Evolutionary conservation across 2,797 vertebrate genomes (phyloP), one percentile per base, ranked within the genome.

Genomic region (Hipposideros larvatus): DNA sequence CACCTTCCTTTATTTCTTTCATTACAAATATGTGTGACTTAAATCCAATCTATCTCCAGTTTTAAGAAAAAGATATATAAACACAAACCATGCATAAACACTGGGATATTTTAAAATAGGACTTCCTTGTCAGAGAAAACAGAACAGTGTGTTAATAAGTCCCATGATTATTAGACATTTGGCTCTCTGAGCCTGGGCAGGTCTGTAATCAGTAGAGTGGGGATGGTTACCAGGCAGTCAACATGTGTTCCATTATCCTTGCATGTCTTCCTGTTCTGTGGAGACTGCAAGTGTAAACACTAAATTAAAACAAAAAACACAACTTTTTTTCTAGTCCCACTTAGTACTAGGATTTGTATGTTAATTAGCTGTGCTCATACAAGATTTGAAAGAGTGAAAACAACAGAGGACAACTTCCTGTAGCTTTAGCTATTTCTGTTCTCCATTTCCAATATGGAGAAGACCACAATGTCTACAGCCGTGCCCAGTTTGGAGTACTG

Each of bases 181-280:
- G 28, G n/a, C 28, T 5, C 4, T 74, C 2, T 10, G 8, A 19
- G 37, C 3, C 0, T 2, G 22, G 16, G 24, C 4, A n/a, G 19
- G 9, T 80, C 1, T 59, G 11, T 5, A 19, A 16, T 5, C 37
- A 11, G 13, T 48, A 15, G 26, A 22, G 5, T 13, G 24, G 9
- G 22, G 65, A 2, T 16, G 59, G 21, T 48, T 34, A 85, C 2
- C 3, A 55, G 63, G 68, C 1, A 34, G 0, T 82, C 18, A 37
- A 4, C 3, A 26, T 73, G 48, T 43, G 31, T 11, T 21, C 15
- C 24, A 0, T 63, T 7, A 34, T 53, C 22, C 43, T 71, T 43
- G 26, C 14, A 0, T 61, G 16, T n/a, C 28, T 83, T 61, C 57
- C 41, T 82, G 41, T 53, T 70, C 43, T 63, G 11, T 46, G 37